Evolutionary conservation across 2,888 invertebrate genomes (phyloP).

Genomic region (Hirtodrosophila duncani): DNA sequence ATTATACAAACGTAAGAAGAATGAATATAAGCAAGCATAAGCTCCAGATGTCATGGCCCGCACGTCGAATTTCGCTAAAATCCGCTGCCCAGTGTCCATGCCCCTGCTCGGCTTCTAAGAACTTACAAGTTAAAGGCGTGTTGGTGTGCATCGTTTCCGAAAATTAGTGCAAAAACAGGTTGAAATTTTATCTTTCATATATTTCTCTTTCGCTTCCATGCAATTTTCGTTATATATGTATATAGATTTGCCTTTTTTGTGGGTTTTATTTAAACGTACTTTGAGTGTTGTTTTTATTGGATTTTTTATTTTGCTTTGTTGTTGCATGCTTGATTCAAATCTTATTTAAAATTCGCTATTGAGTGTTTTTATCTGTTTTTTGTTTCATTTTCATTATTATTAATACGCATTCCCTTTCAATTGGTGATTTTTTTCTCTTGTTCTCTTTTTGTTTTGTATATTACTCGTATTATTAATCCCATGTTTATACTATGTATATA

Average conservation of each 20-base stretch:
- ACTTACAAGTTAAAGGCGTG: conserved; percentile 9
- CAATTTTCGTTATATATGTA: conserved; percentile 6
- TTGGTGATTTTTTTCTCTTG: conserved; percentile 20
- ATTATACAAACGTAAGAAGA: conserved; percentile 47
- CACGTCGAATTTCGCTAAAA: conserved; percentile 32
- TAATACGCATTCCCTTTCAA: conserved; percentile 25
- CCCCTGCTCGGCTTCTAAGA: conserved; percentile 42
- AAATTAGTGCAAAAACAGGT: conserved; percentile 39
- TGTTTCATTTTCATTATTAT: conserved; percentile 34
- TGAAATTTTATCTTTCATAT: conserved; percentile 34
- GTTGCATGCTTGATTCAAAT: conserved; percentile 31
- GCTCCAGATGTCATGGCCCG: not conserved
- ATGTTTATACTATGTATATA: conserved; percentile 71
- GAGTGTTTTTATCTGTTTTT: conserved; percentile 33
- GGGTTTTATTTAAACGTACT: conserved; percentile 11
- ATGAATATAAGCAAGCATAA: no score
- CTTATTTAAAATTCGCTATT: conserved; percentile 42
- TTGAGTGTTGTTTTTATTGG: conserved; percentile 8
- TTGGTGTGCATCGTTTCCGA: conserved; percentile 27
- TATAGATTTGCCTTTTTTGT: conserved; percentile 1
- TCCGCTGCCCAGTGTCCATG: conserved; percentile 4
- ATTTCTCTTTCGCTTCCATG: conserved; percentile 27
- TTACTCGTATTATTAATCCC: conserved; percentile 60
- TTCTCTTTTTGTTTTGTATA: conserved; percentile 27
- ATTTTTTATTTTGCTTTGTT: conserved; percentile 19